Percentiles rank a stretch among this genome's conserved stretches.
Evolutionary conservation across 2,797 vertebrate species (phyloP).

Genomic region (Anguilla anguilla): DNA sequence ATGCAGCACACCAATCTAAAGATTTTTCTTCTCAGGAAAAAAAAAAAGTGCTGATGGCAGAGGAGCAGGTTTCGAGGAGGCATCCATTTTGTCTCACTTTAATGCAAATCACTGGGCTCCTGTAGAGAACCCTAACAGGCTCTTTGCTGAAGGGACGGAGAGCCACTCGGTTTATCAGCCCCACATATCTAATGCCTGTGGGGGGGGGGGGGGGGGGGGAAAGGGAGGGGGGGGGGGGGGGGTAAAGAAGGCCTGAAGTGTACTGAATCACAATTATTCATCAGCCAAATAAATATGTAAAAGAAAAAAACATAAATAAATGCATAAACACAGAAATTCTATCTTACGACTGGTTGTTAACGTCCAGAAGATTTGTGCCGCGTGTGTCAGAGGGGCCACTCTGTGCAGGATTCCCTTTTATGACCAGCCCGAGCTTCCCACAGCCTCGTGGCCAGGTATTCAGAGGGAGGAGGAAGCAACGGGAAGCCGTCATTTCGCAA

Average conservation of each 20-base stretch:
- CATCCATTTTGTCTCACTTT: conserved; percentile 64
- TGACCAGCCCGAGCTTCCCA: too few species aligned
- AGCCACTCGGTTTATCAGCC: conserved; percentile 44
- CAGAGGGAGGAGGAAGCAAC: too few species aligned
- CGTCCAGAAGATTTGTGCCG: too few species aligned
- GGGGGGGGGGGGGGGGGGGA: too few species aligned
- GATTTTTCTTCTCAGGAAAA: conserved; percentile 58
- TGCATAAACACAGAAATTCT: too few species aligned
- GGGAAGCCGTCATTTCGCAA: not conserved
- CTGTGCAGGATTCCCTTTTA: too few species aligned
- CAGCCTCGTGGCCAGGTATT: too few species aligned
- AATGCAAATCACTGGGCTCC: conserved; percentile 68
- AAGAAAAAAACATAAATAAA: not conserved
- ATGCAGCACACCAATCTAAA: conserved; percentile 60
- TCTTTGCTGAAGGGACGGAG: conserved; percentile 42
- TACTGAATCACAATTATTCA: conserved; percentile 51
- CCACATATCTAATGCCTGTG: conserved; percentile 37
- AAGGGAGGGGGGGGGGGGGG: too few species aligned
- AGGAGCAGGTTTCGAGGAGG: conserved; percentile 57
- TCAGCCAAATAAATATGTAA: not conserved
- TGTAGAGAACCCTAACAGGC: conserved; percentile 60
- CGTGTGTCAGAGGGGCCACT: too few species aligned
- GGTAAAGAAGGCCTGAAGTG: conserved; percentile 26
- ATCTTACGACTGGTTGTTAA: too few species aligned
- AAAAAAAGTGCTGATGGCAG: conserved; percentile 66